Conservation (phyloP, 2,888 invertebrate species). For the Stratiomys singularior region DNA sequence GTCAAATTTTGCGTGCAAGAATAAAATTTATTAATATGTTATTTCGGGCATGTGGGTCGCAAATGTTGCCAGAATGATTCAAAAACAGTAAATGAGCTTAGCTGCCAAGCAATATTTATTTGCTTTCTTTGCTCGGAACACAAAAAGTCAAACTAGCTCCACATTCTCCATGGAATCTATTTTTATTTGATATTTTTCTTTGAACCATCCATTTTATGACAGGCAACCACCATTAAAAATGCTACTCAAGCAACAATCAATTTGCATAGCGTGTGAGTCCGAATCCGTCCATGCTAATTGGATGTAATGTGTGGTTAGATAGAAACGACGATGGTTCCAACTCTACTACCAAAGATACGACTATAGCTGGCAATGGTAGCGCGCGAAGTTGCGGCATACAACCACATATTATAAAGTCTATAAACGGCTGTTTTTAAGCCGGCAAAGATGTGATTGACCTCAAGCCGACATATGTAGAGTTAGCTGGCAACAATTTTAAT, state of each 20-base stretch:
- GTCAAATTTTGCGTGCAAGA: no score
- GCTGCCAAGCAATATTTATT: no score
- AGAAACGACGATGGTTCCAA: neutral
- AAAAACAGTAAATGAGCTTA: no score
- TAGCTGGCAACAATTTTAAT: slow-evolving; percentile 3
- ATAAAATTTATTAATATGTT: no score
- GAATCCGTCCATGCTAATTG: slow-evolving; percentile 21
- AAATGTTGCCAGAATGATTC: no score
- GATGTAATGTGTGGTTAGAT: slow-evolving; percentile 5
- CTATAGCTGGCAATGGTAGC: neutral
- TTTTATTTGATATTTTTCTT: neutral
- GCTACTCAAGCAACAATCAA: slow-evolving; percentile 2
- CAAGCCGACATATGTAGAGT: neutral
- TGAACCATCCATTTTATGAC: neutral
- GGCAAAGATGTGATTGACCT: slow-evolving; percentile 15
- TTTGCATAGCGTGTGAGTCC: slow-evolving; percentile 10
- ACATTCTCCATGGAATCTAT: no score
- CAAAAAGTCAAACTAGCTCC: no score
- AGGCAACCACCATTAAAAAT: neutral
- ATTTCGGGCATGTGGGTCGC: no score
- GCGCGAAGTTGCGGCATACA: neutral
- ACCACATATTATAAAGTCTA: neutral
- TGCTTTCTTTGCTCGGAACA: no score
- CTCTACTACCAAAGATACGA: no score
- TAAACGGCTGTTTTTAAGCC: neutral